These are phyloP conservation scores for Dasysyrphus tricinctus DNA, from an alignment of 2,888 invertebrate species.

Conservation along the genomic window DNA sequence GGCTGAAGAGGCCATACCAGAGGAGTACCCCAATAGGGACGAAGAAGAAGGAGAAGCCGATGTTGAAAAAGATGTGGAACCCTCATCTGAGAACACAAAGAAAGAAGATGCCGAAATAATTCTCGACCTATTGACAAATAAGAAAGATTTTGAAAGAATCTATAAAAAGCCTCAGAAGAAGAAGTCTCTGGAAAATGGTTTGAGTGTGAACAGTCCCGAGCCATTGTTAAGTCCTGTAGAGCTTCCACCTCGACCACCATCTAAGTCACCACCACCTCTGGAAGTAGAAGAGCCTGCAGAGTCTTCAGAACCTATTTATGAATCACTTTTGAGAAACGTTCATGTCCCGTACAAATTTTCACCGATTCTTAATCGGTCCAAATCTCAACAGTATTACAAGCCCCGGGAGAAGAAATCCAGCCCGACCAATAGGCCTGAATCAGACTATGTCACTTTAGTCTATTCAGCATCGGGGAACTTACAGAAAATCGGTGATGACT, in stretches of 20 bases:
- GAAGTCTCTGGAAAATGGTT: constrained; percentile 78
- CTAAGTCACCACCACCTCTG: constrained; percentile 82
- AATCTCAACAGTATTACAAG: constrained; percentile 80
- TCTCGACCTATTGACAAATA: constrained; percentile 92
- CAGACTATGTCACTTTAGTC: constrained; percentile 83
- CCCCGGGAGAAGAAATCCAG: constrained; percentile 77
- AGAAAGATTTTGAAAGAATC: constrained; percentile 91
- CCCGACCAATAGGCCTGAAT: constrained; percentile 80
- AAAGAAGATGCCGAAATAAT: constrained; percentile 87
- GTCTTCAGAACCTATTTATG: constrained; percentile 82
- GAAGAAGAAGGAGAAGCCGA: constrained; percentile 16
- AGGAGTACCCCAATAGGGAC: constrained; percentile 30
- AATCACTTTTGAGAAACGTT: constrained; percentile 82
- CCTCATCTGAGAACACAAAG: constrained; percentile 49
- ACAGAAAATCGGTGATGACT: constrained; percentile 80
- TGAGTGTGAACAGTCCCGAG: constrained; percentile 75
- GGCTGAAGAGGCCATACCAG: constrained; percentile 66
- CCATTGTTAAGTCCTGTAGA: constrained; percentile 68
- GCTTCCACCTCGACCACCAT: constrained; percentile 81
- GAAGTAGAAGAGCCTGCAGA: constrained; percentile 76
- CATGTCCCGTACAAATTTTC: constrained; percentile 84
- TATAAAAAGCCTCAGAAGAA: constrained; percentile 89
- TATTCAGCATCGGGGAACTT: constrained; percentile 81
- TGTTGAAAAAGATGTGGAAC: constrained; percentile 51
- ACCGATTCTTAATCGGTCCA: constrained; percentile 81